Base-by-base conservation (phyloP, 2,888 invertebrate species). In the Lagria hirta region DNA sequence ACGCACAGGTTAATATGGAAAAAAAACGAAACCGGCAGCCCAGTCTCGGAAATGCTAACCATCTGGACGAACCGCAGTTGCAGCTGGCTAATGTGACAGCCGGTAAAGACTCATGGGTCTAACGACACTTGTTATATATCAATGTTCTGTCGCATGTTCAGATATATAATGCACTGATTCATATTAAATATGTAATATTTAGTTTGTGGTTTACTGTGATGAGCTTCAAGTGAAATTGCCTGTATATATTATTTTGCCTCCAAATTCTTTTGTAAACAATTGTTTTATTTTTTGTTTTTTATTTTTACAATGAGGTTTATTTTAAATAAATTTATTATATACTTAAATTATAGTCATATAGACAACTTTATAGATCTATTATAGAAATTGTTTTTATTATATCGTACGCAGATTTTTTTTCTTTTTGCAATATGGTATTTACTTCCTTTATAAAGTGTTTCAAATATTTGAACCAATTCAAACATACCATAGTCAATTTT, bases 1-100 rank as follows among this genome's bases (percentile, higher is more conserved):
- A 82, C 66, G 82, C 82, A 57, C 80, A 81, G 72, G 81, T 82
- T 52, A 81, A 82, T 62, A 74, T 81, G 65, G 80, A 81, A 61
- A 80, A 79, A 68, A 82, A 82, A 63, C 76, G 78, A 56, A 78
- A 77, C 58, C 73, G 78, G 24, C 72, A 72, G 54, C 68, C 70
- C 21, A 72, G 71, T 53, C 63, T 71, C 38, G 64, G 61, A 50
- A 48, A 52, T 36, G 56, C 60, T 26, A 70, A 69, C 49, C 67
- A 69, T 52, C 54, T 69, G 4, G 61, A 65, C 30, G 67, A 66
- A 32, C 58, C 58, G 21, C 56, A 57, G 45, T 58, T 58, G 21
- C 56, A 57, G 45, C 57, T 62, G 27, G 55, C 58, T 43, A 60
- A 61, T 47, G 56, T 66, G 48, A 65, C 69, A 43, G 62, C 68